Evolutionary conservation across 35 echinoderm and acorn worm species (phyloP), one percentile per base, ranked within the genome.

Genomic region (Strongylocentrotus purpuratus): DNA sequence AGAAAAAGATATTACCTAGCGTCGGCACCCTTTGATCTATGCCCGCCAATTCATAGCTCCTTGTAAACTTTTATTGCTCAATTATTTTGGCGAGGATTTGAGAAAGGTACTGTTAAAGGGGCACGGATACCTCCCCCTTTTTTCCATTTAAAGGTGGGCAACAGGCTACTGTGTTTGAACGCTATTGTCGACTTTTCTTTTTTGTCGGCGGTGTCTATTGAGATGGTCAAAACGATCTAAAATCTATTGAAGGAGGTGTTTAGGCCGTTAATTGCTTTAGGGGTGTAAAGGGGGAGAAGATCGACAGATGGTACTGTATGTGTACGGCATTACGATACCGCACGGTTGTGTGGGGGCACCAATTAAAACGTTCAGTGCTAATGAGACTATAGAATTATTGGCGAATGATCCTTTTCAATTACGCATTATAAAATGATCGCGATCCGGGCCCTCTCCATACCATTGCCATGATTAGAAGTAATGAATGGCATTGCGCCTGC

Each of bases 61-160:
- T 93, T 93, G 91, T 93, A 58, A 50, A 47, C 33, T 93, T 93
- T 93, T 93, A 93, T 93, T 93, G 91, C 91, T 93, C 91, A 93
- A 93, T 93, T 93, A 93, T 93, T 93, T 47, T 93, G 91, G 91
- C 91, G 91, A 50, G 91, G 91, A 93, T 93, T 58, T 93, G 45
- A 25, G 48, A 93, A 50, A 93, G 91, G 91, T 93, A 50, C 33
- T 58, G 65, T 78, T 78, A 78, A 78, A 78, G 65, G 65, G 65
- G 65, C 4, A 7, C 65, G 65, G 28, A 28, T 28, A 28, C 18
- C n/a, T 55, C 87, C 45, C 33, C 87, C 87, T 22, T 46, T 15
- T 33, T 45, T 89, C 11, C 91, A 14, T 93, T 58, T 48, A 93
- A 89, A 89, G 87, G 87, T 89, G 87, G 15, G 46, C n/a, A 58